Base-by-base conservation (phyloP, 1,140 invertebrate genomes). In the Pararge aegeria region DNA sequence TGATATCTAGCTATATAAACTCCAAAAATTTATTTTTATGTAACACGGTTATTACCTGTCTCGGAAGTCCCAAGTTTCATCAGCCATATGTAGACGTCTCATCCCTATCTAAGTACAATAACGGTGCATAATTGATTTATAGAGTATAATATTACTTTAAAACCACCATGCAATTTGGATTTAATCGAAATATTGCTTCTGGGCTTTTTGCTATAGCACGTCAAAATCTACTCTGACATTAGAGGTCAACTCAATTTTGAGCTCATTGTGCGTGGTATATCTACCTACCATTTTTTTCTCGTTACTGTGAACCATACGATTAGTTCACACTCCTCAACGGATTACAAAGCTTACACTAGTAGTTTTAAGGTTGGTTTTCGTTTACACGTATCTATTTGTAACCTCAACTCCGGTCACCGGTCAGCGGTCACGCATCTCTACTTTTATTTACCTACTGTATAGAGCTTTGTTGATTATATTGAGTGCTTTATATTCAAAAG, bases 341-440 rank as follows among this genome's bases (percentile, higher is more conserved):
- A 42, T 42, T 42, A 16, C 18, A 42, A 18, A 13, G 18, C 38
- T 42, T 7, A 42, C 2, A 0, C 0, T 18, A 18, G 5, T 42
- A 16, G 0, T 5, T 18, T 16, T 42, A 42, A 42, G 16, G 18
- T 2, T 15, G 5, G 18, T 5, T 16, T 18, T 42, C 0, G 38
- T 42, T 10, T 42, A 12, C 38, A 18, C 6, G 15, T 18, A 3
- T 16, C 5, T 12, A 37, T 18, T 42, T 16, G 13, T 42, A 16
- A n/a, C 6, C 13, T 42, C 13, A 15, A 5, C 38, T 6, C 38
- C 16, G 38, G 38, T 42, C 38, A 42, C 38, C 38, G 38, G 38
- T 42, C 38, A 42, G 38, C 38, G 38, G 38, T 42, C 38, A 42
- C 15, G 38, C 38, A 42, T 42, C 38, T 42, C 38, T 42, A 42